These are phyloP conservation scores for Synergus gifuensis DNA, from an alignment of 2,888 invertebrate genomes.

Conservation along the genomic window DNA sequence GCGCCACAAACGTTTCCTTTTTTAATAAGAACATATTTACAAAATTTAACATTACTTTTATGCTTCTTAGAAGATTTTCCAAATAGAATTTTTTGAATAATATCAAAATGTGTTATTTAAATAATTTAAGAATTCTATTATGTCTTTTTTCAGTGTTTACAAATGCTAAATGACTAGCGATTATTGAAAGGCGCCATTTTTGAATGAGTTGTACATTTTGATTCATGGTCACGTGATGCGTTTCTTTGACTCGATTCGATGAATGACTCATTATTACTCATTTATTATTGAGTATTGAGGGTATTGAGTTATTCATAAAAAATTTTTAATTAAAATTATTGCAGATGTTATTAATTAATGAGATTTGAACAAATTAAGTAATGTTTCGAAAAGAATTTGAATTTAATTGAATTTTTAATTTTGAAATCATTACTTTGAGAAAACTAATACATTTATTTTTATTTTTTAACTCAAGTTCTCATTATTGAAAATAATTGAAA, in stretches of 20 bases:
- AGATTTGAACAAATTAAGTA: not conserved
- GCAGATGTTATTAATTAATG: not conserved
- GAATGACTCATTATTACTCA: not conserved
- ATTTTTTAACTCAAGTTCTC: not conserved
- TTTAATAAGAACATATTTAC: not conserved
- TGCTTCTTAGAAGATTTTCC: not conserved
- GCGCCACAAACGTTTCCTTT: not conserved
- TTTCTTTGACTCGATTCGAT: slow-evolving; percentile 12
- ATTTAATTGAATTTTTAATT: not conserved
- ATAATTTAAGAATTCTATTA: not conserved
- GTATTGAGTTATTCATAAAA: not conserved
- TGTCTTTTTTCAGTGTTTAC: not conserved
- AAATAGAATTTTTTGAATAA: not conserved
- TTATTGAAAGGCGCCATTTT: slow-evolving; percentile 38
- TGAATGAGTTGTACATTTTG: slow-evolving; percentile 39
- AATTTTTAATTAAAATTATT: not conserved
- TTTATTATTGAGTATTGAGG: no score
- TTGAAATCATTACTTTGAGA: not conserved
- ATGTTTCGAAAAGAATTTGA: not conserved
- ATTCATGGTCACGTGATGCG: slow-evolving; percentile 15
- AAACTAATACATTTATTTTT: not conserved
- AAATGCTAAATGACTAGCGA: not conserved
- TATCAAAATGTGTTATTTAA: not conserved
- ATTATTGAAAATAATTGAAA: no score
- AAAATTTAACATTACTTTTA: not conserved